Base-by-base conservation (phyloP, 1,140 invertebrate species). In the Anoplophora glabripennis region DNA sequence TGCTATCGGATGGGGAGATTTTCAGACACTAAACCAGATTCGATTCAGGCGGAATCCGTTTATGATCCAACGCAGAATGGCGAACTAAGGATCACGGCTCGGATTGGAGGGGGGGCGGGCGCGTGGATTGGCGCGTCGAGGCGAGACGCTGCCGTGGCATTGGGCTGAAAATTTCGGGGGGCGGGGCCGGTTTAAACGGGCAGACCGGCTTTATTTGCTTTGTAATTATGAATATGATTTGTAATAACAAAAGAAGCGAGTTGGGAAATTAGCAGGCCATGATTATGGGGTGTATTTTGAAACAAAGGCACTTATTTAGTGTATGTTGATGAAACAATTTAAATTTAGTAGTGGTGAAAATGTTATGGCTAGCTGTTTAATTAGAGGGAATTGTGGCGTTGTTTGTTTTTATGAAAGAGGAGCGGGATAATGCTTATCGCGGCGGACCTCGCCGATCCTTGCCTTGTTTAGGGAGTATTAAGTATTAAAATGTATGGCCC, bases 161-260 rank as follows among this genome's bases (percentile, higher is more conserved):
- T 72, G 66, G 69, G 34, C 52, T 28, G 34, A 34, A 11, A 28
- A 42, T 36, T 40, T 38, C 33, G 17, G 54, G 12, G 60, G 64
- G 64, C 38, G 67, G 48, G 64, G 63, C 55, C 45, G 28, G 47
- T 60, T 57, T 70, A 67, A 68, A 67, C 45, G 59, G 55, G 59
- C 17, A 57, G 42, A 54, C 55, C 44, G 55, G 63, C 49, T 67
- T 59, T 74, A 72, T 75, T 75, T 75, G 73, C 71, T 71, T 72
- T 71, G 72, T 72, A 75, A 75, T 75, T 75, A 75, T 74, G 74
- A 74, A 74, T 75, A 75, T 75, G 74, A 75, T 75, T 75, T 74
- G 72, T 72, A 72, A 73, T 73, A 74, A 75, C 70, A 72, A 72
- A 72, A 72, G 74, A 67, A 72, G 65, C 62, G 66, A 62, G 64